phyloP scores from a whole-genome alignment of 30 jellyfish, hydroid and myxozoan genomes.

The Hydra vulgaris region DNA sequence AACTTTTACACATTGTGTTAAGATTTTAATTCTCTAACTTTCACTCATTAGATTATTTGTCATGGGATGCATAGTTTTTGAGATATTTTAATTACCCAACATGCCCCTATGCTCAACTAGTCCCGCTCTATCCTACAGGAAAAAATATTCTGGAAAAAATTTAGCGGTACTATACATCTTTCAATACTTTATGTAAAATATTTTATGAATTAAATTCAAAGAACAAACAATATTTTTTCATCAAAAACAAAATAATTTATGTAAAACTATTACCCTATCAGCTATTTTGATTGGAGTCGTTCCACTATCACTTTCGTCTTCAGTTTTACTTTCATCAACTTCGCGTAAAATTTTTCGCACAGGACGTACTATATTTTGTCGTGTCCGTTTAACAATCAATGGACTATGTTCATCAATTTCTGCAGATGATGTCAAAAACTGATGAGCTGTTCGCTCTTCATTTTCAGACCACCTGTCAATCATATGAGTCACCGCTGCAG shows the following conservation, averaged over 20 bases:
- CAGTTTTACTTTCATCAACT: conserved; percentile 37
- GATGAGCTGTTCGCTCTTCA: conserved; percentile 83
- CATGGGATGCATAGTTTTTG: too few relatives aligned
- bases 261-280: conserved; percentile 13
- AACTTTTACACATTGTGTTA: too few relatives aligned
- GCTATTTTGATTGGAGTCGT: conserved; percentile 28
- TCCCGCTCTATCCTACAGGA: too few relatives aligned
- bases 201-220: too few relatives aligned
- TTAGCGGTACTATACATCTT: too few relatives aligned
- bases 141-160: too few relatives aligned
- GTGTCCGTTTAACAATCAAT: conserved; percentile 56
- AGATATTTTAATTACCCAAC: too few relatives aligned
- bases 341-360: conserved; percentile 78
- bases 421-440: conserved; percentile 55
- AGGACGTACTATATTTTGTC: conserved; percentile 79
- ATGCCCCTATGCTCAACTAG: too few relatives aligned
- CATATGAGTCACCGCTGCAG: conserved; percentile 88
- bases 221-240: too few relatives aligned
- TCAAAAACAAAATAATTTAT: background rate
- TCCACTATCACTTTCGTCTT: conserved; percentile 32
- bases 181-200: too few relatives aligned
- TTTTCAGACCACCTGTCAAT: conserved; percentile 89
- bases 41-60: too few relatives aligned
- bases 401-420: conserved; percentile 76
- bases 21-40: too few relatives aligned